These are phyloP conservation scores for Cephus sareptanus DNA, from an alignment of 2,888 invertebrate genomes.

Conservation along the genomic window DNA sequence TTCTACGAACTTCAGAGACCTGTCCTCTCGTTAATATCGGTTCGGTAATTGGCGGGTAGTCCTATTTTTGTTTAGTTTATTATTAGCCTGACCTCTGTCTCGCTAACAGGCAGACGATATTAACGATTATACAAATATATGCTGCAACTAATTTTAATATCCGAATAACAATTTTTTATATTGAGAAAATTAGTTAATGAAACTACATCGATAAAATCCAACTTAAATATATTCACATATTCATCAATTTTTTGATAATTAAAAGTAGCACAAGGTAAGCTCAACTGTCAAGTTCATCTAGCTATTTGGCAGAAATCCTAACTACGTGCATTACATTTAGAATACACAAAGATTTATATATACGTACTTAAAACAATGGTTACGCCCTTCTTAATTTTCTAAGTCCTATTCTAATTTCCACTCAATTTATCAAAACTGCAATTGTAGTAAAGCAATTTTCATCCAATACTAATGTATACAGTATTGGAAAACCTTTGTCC, in stretches of 20 bases:
- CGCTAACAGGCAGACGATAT: neutral
- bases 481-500: too few relatives aligned
- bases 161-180: neutral
- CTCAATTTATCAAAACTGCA: too few relatives aligned
- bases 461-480: too few relatives aligned
- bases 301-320: neutral
- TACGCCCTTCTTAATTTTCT: too few relatives aligned
- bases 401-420: too few relatives aligned
- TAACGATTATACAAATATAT: neutral
- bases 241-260: neutral
- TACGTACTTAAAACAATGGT: too few relatives aligned
- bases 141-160: neutral
- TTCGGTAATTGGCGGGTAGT: neutral
- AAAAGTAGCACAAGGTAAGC: neutral
- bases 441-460: too few relatives aligned
- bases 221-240: neutral
- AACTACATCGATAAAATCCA: neutral
- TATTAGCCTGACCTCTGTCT: neutral
- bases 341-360: neutral
- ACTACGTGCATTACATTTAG: neutral
- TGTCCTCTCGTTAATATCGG: neutral
- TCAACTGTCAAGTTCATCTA: neutral
- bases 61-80: conserved; percentile 2
- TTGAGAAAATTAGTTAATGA: neutral
- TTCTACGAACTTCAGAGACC: conserved; percentile 7